Base-by-base conservation (phyloP, 2,888 invertebrate species). In the Acanthosepion esculentum region DNA sequence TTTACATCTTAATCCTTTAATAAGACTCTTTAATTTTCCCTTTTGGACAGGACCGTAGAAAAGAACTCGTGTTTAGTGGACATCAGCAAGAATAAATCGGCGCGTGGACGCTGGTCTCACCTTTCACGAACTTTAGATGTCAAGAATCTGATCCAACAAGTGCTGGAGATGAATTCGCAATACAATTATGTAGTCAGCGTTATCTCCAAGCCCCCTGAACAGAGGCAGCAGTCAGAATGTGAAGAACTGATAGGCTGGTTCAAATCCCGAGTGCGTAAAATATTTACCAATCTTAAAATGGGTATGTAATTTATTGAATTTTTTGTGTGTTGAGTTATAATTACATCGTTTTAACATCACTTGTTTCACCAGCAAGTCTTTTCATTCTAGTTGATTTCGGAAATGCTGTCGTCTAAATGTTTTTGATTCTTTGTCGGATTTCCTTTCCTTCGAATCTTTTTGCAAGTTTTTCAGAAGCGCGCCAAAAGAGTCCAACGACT, bases 201-300 rank as follows among this genome's bases (percentile, higher is more conserved):
- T 26, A 96, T 97, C 41, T 95, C 95, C 29, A 96, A 96, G 94
- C 95, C 95, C 4, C 96, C 97, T 4, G 95, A 95, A 20, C 91
- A 95, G 12, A 95, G 97, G 94, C 96, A 96, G 48, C 96, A 96
- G 26, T 95, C 96, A 91, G 96, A 97, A 94, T 96, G 97, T 91
- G 95, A 96, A 93, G 96, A 96, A 92, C 95, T 96, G 12, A 95
- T 96, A 7, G 95, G 96, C 3, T 97, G 97, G 97, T 96, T 97
- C 94, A 95, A 96, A 41, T 94, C 94, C 94, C 96, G 96, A 94
- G 96, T 96, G 94, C 96, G 96, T 15, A 95, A 96, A 26, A 95
- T 97, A 53, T 96, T 97, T 94, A 95, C 95, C 53, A 95, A 95
- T 10, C 95, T 97, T 15, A 96, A 96, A 94, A 95, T 96, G 95